Conservation (phyloP, 2,113 vertebrate genomes). For the Vulpes ferrilata region DNA sequence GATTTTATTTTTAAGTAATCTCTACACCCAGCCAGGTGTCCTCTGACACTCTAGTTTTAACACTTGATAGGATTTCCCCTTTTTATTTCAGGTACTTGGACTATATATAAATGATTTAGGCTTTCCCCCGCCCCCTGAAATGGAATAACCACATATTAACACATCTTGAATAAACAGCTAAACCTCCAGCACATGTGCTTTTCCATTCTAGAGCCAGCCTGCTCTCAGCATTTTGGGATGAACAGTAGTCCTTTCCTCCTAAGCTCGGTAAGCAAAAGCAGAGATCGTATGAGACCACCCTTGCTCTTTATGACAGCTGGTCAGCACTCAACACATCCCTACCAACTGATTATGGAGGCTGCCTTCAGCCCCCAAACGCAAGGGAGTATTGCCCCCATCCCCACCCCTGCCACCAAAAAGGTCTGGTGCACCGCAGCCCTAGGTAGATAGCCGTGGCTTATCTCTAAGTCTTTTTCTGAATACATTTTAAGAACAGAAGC, state of each 20-base stretch:
- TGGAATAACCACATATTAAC: neutral
- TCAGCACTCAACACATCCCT: neutral
- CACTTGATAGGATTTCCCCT: neutral
- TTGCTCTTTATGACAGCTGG: neutral
- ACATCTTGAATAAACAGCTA: constrained; percentile 34
- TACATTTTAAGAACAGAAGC: neutral
- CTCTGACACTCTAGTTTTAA: neutral
- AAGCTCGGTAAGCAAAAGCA: constrained; percentile 83
- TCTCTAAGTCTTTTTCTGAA: neutral
- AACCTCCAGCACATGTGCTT: constrained; percentile 67
- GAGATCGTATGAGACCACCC: neutral
- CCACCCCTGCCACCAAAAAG: neutral
- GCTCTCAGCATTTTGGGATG: constrained; percentile 73
- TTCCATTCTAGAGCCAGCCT: constrained; percentile 74
- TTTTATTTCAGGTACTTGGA: neutral
- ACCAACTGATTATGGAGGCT: neutral
- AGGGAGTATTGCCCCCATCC: neutral
- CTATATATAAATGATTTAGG: neutral
- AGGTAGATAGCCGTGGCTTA: neutral
- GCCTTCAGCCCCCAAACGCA: neutral
- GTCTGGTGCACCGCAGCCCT: neutral
- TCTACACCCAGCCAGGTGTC: neutral
- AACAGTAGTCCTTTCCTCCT: constrained; percentile 81
- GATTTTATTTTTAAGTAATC: neutral
- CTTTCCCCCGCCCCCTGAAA: neutral